These are phyloP conservation scores for Pollenia angustigena DNA, from an alignment of 2,888 invertebrate species.

Conservation along the genomic window DNA sequence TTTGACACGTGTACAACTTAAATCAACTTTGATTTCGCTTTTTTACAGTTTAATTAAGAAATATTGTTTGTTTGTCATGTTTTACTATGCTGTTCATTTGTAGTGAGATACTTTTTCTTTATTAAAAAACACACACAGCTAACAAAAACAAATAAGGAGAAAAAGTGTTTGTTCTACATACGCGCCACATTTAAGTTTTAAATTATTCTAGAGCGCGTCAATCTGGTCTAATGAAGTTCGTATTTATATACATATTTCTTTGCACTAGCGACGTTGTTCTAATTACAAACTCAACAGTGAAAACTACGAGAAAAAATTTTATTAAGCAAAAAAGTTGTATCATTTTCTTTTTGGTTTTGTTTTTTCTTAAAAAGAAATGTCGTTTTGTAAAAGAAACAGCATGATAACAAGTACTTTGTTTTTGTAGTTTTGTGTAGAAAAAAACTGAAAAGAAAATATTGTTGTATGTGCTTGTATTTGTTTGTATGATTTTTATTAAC, in stretches of 20 bases:
- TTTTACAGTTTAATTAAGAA: slow-evolving; percentile 24
- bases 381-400: neutral
- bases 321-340: slow-evolving; percentile 19
- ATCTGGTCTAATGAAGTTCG: slow-evolving; percentile 66
- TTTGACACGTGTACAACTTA: neutral
- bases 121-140: neutral
- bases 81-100: neutral
- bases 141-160: neutral
- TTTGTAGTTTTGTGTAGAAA: neutral
- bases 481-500: neutral
- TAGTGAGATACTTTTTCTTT: slow-evolving; percentile 14
- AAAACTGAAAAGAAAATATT: neutral
- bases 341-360: slow-evolving; percentile 15
- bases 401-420: neutral
- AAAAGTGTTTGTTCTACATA: slow-evolving; percentile 8
- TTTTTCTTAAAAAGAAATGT: slow-evolving; percentile 3
- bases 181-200: slow-evolving; percentile 26
- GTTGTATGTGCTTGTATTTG: neutral
- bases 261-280: slow-evolving; percentile 30
- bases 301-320: neutral
- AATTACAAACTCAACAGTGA: slow-evolving; percentile 45
- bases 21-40: neutral
- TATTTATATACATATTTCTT: slow-evolving; percentile 37
- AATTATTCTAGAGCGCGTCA: slow-evolving; percentile 51
- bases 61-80: slow-evolving; percentile 11